Evolutionary conservation across 1,140 invertebrate genomes (phyloP), one percentile per base, ranked within the genome.

Genomic region (Coelopa frigida): DNA sequence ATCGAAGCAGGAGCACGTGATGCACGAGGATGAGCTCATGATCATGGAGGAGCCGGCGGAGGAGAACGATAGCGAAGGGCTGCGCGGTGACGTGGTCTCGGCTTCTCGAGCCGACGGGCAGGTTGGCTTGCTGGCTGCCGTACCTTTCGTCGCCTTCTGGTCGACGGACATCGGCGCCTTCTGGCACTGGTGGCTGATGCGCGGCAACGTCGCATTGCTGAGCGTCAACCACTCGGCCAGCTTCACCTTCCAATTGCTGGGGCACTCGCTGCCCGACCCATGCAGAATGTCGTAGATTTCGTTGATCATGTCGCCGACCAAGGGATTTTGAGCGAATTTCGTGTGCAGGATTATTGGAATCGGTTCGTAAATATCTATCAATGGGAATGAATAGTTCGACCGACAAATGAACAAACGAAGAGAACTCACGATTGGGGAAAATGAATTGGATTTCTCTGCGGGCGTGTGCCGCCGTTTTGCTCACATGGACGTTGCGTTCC

Each of bases 361-460:
- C 7, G 60, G 62, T 27, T 66, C 62, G 20, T 61, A 57, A 5
- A 66, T 63, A 41, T 66, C 62, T 58, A 39, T 51, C 22, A n/a
- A 7, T 6, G 29, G 24, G 20, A 8, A 10, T 10, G 21, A 15
- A 37, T 17, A 12, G 14, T 15, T 11, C 20, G 26, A 33, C 23
- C 37, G 8, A n/a, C 14, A 38, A 18, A 21, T 10, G 24, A 20
- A 40, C 26, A 15, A 32, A 14, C 18, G 8, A 24, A 2, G 17
- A 21, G 37, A 33, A 73, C 74, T 78, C 76, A 91, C 88, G 78
- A 51, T 83, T 75, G 3, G 88, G 86, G 67, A 90, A 93, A 60
- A 94, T 90, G 71, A 89, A 93, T 57, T 82, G 78, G 55, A 95
- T 92, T 71, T 97, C 94, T 31, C 78, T 76, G 26, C 84, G 72